Percentiles rank a stretch among this genome's conserved stretches.
These are phyloP conservation scores for Notodonta ziczac DNA, from an alignment of 2,888 invertebrate genomes.

Conservation along the genomic window DNA sequence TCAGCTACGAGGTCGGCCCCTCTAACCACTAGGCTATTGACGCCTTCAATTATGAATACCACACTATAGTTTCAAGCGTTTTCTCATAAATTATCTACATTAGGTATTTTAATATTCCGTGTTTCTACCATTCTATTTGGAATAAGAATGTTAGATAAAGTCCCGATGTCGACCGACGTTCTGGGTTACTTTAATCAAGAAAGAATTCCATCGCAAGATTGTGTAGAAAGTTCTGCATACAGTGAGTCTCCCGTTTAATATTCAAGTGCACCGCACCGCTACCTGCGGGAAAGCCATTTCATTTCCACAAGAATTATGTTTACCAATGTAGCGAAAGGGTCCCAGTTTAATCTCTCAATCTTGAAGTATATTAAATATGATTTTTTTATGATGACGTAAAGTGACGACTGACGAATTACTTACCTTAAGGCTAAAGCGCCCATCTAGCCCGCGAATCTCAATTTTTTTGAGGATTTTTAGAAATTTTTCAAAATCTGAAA, in stretches of 20 bases:
- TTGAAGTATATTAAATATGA: neutral
- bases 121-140: neutral
- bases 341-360: conserved; percentile 1
- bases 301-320: neutral
- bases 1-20: too few species aligned
- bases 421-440: too few species aligned
- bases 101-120: too few species aligned
- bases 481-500: too few species aligned
- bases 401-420: too few species aligned
- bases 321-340: conserved; percentile 2
- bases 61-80: too few species aligned
- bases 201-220: neutral
- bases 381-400: neutral
- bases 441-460: too few species aligned
- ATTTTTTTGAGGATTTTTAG: too few species aligned
- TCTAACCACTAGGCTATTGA: too few species aligned
- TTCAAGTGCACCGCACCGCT: neutral
- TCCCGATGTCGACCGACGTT: neutral
- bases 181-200: neutral
- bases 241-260: conserved; percentile 3
- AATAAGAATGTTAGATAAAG: neutral
- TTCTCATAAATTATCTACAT: too few species aligned
- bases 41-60: too few species aligned
- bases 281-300: neutral
- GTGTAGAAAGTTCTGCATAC: neutral